Conservation (phyloP, 1,140 invertebrate species). For the Octopus bimaculoides region DNA sequence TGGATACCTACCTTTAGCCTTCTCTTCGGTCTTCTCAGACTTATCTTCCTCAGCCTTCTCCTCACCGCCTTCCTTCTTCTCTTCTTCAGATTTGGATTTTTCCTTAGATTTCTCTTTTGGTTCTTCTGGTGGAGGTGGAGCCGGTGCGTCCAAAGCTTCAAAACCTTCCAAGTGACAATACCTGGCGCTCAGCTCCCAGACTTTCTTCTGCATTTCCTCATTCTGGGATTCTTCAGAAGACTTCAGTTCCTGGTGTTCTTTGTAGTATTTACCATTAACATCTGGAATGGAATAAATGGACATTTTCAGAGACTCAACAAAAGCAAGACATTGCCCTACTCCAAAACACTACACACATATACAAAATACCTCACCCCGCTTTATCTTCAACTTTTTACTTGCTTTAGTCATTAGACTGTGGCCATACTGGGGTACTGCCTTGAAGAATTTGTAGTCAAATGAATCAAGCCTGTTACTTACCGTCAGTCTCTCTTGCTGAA, state of each 20-base stretch:
- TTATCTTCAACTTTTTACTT: too few relatives aligned
- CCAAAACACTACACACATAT: too few relatives aligned
- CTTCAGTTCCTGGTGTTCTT: slow-evolving; percentile 68
- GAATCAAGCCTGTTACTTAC: too few relatives aligned
- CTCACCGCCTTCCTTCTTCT: slow-evolving; percentile 14
- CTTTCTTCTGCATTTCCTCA: slow-evolving; percentile 70
- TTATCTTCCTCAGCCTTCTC: slow-evolving; percentile 18
- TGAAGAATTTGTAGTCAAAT: too few relatives aligned
- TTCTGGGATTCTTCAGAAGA: slow-evolving; percentile 67
- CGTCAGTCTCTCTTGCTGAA: too few relatives aligned
- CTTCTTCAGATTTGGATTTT: slow-evolving; percentile 13
- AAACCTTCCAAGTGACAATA: slow-evolving; percentile 41
- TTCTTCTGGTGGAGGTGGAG: slow-evolving; percentile 30
- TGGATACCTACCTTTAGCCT: not conserved
- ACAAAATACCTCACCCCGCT: too few relatives aligned
- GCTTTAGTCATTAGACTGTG: too few relatives aligned
- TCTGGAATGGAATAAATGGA: slow-evolving; percentile 41
- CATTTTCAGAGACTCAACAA: too few relatives aligned
- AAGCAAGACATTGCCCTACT: too few relatives aligned
- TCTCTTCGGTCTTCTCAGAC: slow-evolving; percentile 22
- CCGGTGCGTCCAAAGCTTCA: slow-evolving; percentile 37
- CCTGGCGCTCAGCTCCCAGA: slow-evolving; percentile 74
- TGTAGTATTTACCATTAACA: slow-evolving; percentile 78
- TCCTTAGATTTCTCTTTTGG: slow-evolving; percentile 19
- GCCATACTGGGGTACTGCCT: too few relatives aligned